Base-by-base conservation (phyloP, 2,113 vertebrate genomes). In the Myotis davidii region DNA sequence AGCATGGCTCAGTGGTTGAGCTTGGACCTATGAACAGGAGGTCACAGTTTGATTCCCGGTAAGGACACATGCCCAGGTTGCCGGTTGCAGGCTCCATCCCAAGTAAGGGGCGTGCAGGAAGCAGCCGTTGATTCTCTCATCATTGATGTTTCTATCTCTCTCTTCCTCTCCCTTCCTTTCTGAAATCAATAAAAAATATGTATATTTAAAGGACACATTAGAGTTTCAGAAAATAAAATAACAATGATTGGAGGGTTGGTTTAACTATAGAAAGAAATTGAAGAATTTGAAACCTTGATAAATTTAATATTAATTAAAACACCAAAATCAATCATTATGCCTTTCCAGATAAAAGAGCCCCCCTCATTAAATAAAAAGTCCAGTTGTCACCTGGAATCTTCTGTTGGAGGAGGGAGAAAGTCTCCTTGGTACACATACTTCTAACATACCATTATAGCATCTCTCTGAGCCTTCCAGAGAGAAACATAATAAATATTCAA, bases 281-380 rank as follows among this genome's bases (percentile, higher is more conserved):
- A 67, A 76, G 56, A 73, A 83, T 67, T 56, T 76, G 16, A 83
- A 54, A 74, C 21, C 17, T 52, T 54, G 45, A 34, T 81, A 73
- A 81, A 73, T 88, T 39, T 88, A 74, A 56, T n/a, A 74, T 45
- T 83, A 94, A 83, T 50, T 34, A 94, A 65, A 88, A 82, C 67
- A 48, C 17, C 45, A 94, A 48, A 94, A 76, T 89, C 32, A 65
- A 25, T 37, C 18, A 77, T 45, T 84, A 69, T 89, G 74, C 59
- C 32, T 94, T 83, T 56, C 67, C 48, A 76, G 69, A 18, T 12
- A 45, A 23, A 56, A 84, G 48, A 84, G 2, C 32, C 32, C 17
- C 13, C 18, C 9, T 70, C n/a, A 13, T 42, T 34, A 56, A 86
- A 59, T 86, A 48, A 79, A 59, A 86, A 29, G 16, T 37, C 37